Percentiles rank a stretch among this genome's conserved stretches.
phyloP scores from a whole-genome alignment of 2,888 invertebrate species.

The Mayetiola destructor region DNA sequence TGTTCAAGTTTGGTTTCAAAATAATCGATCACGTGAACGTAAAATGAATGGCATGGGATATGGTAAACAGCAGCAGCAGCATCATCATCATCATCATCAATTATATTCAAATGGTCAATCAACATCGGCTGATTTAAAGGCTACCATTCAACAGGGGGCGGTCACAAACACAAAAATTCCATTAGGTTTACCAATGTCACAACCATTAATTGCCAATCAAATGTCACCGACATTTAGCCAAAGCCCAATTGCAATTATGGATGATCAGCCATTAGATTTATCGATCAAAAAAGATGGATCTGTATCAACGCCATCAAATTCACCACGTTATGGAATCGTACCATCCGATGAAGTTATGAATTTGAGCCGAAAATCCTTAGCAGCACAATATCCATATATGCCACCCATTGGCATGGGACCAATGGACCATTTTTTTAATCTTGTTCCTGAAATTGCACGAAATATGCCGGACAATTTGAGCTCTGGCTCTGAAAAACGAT shows the following conservation, averaged over 20 bases:
- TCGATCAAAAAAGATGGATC: slow-evolving; percentile 63
- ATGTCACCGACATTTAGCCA: slow-evolving; percentile 25
- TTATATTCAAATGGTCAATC: neutral
- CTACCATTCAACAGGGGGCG: neutral
- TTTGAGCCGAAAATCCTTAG: slow-evolving; percentile 50
- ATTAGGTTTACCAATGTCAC: neutral
- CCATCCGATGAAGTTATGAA: slow-evolving; percentile 62
- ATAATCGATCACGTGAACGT: slow-evolving; percentile 78
- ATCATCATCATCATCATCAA: too few species aligned
- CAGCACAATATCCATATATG: slow-evolving; percentile 32
- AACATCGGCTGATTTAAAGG: neutral
- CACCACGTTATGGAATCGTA: slow-evolving; percentile 45
- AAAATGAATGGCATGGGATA: slow-evolving; percentile 40
- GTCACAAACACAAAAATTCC: neutral
- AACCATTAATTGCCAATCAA: slow-evolving; percentile 23
- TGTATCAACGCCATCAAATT: slow-evolving; percentile 45
- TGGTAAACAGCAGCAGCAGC: slow-evolving; percentile 17
- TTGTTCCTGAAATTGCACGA: slow-evolving; percentile 43
- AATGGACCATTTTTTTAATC: slow-evolving; percentile 49
- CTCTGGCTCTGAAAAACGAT: slow-evolving; percentile 50
- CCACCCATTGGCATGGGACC: slow-evolving; percentile 40
- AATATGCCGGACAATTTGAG: slow-evolving; percentile 44
- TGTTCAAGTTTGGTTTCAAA: slow-evolving; percentile 94
- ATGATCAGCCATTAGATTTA: slow-evolving; percentile 79
- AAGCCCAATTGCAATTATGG: slow-evolving; percentile 21